Evolutionary conservation across 35 echinoderm and acorn worm genomes (phyloP), one percentile per base, ranked within the genome.

Genomic region (Apostichopus californicus): DNA sequence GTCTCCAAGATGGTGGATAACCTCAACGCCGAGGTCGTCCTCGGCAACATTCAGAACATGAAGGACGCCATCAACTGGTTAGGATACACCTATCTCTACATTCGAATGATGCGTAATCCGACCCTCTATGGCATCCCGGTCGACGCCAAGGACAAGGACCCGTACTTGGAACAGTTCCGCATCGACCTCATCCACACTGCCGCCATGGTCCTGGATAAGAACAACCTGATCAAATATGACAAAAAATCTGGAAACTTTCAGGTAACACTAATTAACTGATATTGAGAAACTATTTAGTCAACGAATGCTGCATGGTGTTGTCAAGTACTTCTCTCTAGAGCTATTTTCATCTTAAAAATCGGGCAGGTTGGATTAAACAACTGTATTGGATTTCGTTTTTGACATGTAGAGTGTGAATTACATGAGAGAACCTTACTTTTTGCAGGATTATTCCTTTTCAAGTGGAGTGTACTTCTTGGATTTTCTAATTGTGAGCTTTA

Each of bases 41-140:
- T 99, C 0, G 97, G 97, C 58, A 96, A 94, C 75, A 96, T 96
- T 53, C 95, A 96, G 88, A 99, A 66, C 57, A 93, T 99, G 92
- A 96, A 96, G 77, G 97, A 99, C 73, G 97, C 97, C 18, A 94
- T 99, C 18, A 99, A 94, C 17, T 99, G 97, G 97, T 93, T 96
- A 1, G 97, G 97, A 0, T 99, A 99, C 88, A 99, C 97, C 78
- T 99, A 99, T 73, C 93, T 99, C 55, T 99, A 99, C 90, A 99
- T 99, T 57, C 93, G 97, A 78, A 99, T 99, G 95, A 99, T 99
- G 95, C 86, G 97, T 11, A 94, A 96, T 61, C 97, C 97, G 0
- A 83, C 82, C 17, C 92, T 99, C 6, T 99, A 99, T 65, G 97
- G 97, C 6, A 94, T 99, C 15, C 81, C 91, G 13, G 95, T 61